These are phyloP conservation scores for Ammodytes dubius DNA, from an alignment of 2,113 vertebrate genomes.

Conservation along the genomic window DNA sequence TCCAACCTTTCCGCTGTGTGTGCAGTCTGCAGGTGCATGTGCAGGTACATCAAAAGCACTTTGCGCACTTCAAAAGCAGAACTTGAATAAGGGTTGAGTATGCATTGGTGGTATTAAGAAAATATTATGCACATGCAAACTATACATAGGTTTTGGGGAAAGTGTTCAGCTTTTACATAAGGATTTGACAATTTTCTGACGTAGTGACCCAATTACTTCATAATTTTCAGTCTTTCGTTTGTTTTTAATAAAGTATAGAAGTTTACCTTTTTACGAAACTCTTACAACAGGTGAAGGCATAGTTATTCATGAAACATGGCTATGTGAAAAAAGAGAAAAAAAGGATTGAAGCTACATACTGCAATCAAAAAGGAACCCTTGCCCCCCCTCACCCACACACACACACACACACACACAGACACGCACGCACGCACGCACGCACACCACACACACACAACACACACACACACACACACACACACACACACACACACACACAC, in stretches of 20 bases:
- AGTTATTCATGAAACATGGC: neutral
- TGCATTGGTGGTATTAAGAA: neutral
- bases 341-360: neutral
- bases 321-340: neutral
- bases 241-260: too few relatives aligned
- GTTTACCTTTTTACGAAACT: too few relatives aligned
- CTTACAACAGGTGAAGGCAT: neutral
- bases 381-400: too few relatives aligned
- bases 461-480: too few relatives aligned
- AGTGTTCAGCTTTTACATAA: neutral
- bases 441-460: too few relatives aligned
- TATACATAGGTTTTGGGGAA: neutral
- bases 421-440: too few relatives aligned
- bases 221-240: neutral
- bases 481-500: neutral
- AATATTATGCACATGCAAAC: neutral
- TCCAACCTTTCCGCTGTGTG: slow-evolving; percentile 23
- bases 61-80: neutral
- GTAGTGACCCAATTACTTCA: neutral
- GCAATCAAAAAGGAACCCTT: neutral
- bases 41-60: neutral
- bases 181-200: neutral
- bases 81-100: neutral
- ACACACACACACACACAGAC: too few relatives aligned
- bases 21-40: neutral